Evolutionary conservation across 2,888 invertebrate genomes (phyloP).

Genomic region (Hirtodrosophila histrioides): DNA sequence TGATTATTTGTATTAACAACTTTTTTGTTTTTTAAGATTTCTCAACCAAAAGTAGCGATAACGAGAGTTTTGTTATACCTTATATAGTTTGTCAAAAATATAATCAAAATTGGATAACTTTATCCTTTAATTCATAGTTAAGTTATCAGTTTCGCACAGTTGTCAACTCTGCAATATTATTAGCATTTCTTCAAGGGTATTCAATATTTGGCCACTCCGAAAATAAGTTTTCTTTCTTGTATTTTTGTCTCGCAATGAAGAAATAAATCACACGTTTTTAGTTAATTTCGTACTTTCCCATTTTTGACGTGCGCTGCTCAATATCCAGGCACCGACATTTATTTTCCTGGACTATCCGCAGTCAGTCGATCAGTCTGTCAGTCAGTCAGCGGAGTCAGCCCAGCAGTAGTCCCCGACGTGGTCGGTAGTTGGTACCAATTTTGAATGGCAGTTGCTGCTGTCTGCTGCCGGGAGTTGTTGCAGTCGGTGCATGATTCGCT

Average conservation of each 20-base stretch:
- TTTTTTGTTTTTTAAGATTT: too few relatives aligned
- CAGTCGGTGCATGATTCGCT: conserved; percentile 71
- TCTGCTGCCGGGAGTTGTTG: conserved; percentile 19
- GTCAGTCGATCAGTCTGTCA: conserved; percentile 28
- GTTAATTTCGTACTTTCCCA: conserved; percentile 78
- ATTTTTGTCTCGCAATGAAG: conserved; percentile 65
- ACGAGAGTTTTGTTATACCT: too few relatives aligned
- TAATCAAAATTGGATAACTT: too few relatives aligned
- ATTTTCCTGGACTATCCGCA: conserved; percentile 63
- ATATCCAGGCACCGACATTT: conserved; percentile 44
- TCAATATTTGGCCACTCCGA: too few relatives aligned
- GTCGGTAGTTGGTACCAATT: conserved; percentile 31
- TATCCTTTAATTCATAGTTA: too few relatives aligned
- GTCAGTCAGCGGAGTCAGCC: conserved; percentile 15
- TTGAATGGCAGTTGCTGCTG: conserved; percentile 52
- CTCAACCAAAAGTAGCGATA: too few relatives aligned
- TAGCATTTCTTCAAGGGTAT: too few relatives aligned
- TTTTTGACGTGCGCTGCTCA: conserved; percentile 75
- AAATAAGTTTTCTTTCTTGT: conserved; percentile 9
- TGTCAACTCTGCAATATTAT: too few relatives aligned
- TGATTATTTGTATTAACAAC: too few relatives aligned
- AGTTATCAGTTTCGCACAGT: too few relatives aligned
- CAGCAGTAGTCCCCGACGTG: background rate
- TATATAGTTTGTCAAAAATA: too few relatives aligned
- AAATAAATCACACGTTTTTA: conserved; percentile 78